Conservation (phyloP, 2,797 vertebrate genomes). For the Tolypeutes matacus region DNA sequence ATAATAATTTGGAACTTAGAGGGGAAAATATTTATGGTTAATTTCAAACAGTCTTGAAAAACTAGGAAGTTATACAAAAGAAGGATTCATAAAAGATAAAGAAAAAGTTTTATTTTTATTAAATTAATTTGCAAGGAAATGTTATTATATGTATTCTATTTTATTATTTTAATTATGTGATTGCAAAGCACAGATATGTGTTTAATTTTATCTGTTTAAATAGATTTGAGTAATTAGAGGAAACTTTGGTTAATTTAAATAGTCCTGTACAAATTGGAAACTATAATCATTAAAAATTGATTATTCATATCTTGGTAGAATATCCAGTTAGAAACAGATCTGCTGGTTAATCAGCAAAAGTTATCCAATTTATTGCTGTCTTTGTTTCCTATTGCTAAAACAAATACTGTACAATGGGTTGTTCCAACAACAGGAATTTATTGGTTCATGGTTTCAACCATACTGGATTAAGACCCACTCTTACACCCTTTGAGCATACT, state of each 20-base stretch:
- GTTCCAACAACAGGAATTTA: no score
- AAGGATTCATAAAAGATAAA: background rate
- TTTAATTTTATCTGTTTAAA: slow-evolving; percentile 37
- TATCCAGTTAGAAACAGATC: slow-evolving; percentile 4
- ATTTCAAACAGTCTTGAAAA: slow-evolving; percentile 52
- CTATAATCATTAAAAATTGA: background rate
- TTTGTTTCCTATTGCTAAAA: no score
- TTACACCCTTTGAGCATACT: no score
- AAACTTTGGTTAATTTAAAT: slow-evolving; percentile 18
- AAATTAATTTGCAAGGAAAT: slow-evolving; percentile 16
- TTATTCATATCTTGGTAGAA: background rate
- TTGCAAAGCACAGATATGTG: background rate
- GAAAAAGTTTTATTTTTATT: background rate
- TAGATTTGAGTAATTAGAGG: background rate
- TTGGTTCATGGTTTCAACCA: no score
- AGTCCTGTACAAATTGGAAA: slow-evolving; percentile 8
- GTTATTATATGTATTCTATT: background rate
- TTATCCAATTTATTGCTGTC: background rate
- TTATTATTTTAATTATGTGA: slow-evolving; percentile 6
- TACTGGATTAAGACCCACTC: no score
- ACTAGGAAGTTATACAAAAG: background rate
- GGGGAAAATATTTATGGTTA: background rate
- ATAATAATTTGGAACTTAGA: slow-evolving; percentile 43
- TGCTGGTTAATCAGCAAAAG: slow-evolving; percentile 24
- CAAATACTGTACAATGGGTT: no score